These are phyloP conservation scores for Candoia aspera DNA, from an alignment of 2,113 vertebrate species.

Conservation along the genomic window DNA sequence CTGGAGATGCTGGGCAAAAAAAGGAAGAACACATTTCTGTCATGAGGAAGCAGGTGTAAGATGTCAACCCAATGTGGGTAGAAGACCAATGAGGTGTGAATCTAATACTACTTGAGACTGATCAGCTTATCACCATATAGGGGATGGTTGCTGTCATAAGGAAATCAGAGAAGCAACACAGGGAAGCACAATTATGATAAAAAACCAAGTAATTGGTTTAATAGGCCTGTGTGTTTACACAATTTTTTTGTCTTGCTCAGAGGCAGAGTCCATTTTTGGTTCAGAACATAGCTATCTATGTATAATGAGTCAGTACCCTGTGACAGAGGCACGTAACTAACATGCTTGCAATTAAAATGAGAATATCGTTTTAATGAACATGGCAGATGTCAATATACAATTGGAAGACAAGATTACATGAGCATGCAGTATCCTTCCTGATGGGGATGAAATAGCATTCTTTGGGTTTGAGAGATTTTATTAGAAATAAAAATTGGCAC, in stretches of 20 bases:
- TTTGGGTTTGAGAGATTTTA: not conserved
- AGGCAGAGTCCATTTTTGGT: not conserved
- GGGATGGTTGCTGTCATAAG: not conserved
- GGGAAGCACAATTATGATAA: not conserved
- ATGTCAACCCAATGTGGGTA: conserved; percentile 16
- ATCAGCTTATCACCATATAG: conserved; percentile 11
- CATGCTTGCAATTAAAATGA: not conserved
- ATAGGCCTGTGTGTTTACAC: not conserved
- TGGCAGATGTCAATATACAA: conserved; percentile 6
- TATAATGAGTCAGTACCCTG: not conserved
- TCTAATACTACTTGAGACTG: not conserved
- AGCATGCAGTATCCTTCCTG: not conserved
- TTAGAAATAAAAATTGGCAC: not conserved
- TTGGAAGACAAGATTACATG: conserved; percentile 3
- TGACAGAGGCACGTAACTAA: not conserved
- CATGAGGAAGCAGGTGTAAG: conserved; percentile 19
- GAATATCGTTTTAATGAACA: conserved; percentile 16
- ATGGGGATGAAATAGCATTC: conserved; percentile 1
- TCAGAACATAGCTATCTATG: not conserved
- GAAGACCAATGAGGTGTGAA: conserved; percentile 13
- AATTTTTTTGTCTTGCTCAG: not conserved
- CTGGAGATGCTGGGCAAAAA: conserved; percentile 13
- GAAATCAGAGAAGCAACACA: not conserved
- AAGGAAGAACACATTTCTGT: conserved; percentile 15
- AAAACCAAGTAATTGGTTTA: not conserved